Evolutionary conservation across 2,113 vertebrate genomes (phyloP), one percentile per base, ranked within the genome.

Genomic region (Cyprinodon tularosa): DNA sequence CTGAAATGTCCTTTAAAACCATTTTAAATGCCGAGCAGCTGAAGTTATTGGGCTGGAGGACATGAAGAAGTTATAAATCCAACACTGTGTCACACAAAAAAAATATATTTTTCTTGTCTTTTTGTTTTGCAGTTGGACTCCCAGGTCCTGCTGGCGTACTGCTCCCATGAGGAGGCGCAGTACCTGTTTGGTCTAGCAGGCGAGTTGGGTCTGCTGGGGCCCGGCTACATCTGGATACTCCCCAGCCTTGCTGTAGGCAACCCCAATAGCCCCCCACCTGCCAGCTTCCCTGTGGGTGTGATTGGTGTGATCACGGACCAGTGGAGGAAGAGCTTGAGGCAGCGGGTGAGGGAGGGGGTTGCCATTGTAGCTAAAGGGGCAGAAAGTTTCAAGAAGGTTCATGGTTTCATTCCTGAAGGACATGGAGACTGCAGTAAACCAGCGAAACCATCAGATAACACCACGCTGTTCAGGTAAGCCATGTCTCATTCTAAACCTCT

Each of bases 301-400:
- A 97, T 99, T 82, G 97, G 97, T 0, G 95, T 99, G 42, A 96
- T 97, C 77, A 97, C 97, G 0, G 97, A 99, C 88, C 96, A 96
- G 92, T 98, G 97, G 97, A 95, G 96, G 87, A 96, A 97, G 86
- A 98, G 95, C 86, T 91, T 99, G 86, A 88, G 96, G 71, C 97
- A 98, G 92, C 95, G 98, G 73, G 96, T 99, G 79, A 94, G 96
- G 60, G 97, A 99, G 36, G 98, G 98, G 0, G 96, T 99, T 71
- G 97, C 97, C 84, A 96, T 99, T 61, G 90, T 99, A 14, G 96
- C 96, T 44, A 95, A 96, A 76, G 97, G 96, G 8, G 96, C 97
- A 0, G 93, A 97, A 82, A 91, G 96, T 88, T 98, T 97, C 92
- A 93, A 91, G 88, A 95, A 85, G 40, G 91, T 94, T 81, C 86